These are phyloP conservation scores for Limenitis camilla DNA, from an alignment of 2,888 invertebrate species.

Conservation along the genomic window DNA sequence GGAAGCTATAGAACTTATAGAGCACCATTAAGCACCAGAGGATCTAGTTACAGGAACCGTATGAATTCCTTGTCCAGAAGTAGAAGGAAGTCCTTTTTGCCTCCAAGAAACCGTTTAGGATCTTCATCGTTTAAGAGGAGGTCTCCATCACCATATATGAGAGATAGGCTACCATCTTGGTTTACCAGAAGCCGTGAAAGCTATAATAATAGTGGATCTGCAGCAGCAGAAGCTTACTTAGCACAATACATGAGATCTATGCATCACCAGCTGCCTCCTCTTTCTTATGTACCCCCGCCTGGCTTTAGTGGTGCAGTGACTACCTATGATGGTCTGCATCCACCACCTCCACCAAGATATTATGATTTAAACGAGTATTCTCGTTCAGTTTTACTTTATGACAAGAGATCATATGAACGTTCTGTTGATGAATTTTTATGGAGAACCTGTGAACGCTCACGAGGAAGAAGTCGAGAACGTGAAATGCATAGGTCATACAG, in stretches of 20 bases:
- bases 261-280: constrained; percentile 88
- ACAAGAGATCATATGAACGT: constrained; percentile 89
- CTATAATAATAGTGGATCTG: constrained; percentile 60
- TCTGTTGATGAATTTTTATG: constrained; percentile 91
- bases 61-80: constrained; percentile 65
- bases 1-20: constrained; percentile 67
- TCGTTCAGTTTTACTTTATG: constrained; percentile 76
- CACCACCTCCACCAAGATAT: constrained; percentile 77
- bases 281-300: constrained; percentile 84
- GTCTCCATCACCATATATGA: constrained; percentile 74
- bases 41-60: constrained; percentile 67
- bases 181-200: constrained; percentile 71
- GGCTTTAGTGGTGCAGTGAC: constrained; percentile 67
- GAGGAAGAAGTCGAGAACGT: constrained; percentile 74
- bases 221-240: constrained; percentile 88
- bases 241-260: constrained; percentile 92
- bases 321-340: constrained; percentile 78
- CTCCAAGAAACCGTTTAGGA: constrained; percentile 77
- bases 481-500: constrained; percentile 75
- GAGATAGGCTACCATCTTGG: constrained; percentile 78
- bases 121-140: constrained; percentile 71
- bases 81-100: constrained; percentile 78
- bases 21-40: constrained; percentile 61
- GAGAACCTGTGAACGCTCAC: constrained; percentile 82
- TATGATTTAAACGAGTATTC: constrained; percentile 86